Evolutionary conservation across 2,888 invertebrate species (phyloP).

Genomic region (Rhagonycha fulva): DNA sequence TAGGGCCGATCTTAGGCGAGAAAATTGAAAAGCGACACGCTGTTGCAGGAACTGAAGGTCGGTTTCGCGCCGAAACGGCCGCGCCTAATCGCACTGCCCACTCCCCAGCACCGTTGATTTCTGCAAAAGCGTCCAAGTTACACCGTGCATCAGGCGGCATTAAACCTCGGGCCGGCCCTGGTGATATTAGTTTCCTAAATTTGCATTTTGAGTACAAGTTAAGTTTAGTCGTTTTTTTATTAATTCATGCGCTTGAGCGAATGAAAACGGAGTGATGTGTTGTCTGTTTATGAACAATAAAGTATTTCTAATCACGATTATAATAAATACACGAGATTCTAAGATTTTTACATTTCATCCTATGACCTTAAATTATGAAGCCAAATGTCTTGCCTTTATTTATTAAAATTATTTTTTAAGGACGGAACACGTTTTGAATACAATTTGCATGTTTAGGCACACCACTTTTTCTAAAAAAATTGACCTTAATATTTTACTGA

Average conservation of each 20-base stretch:
- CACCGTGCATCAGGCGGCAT: background rate
- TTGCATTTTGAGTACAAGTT: slow-evolving; percentile 40
- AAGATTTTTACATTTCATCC: slow-evolving; percentile 42
- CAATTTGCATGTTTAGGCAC: slow-evolving; percentile 51
- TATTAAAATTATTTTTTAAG: slow-evolving; percentile 43
- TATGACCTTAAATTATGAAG: slow-evolving; percentile 32
- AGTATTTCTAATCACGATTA: slow-evolving; percentile 33
- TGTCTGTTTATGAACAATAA: slow-evolving; percentile 36
- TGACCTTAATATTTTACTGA: slow-evolving; percentile 44
- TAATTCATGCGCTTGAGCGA: slow-evolving; percentile 36
- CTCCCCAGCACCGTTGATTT: slow-evolving; percentile 31
- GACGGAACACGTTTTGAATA: slow-evolving; percentile 41
- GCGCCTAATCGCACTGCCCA: background rate
- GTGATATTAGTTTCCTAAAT: slow-evolving; percentile 47
- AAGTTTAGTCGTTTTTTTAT: slow-evolving; percentile 30
- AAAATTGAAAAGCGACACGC: background rate
- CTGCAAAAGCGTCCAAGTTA: slow-evolving; percentile 34
- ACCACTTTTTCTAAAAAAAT: slow-evolving; percentile 44
- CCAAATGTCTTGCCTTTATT: slow-evolving; percentile 42
- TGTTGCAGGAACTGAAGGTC: background rate
- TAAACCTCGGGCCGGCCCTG: background rate
- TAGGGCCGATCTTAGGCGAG: background rate
- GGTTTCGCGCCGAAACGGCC: background rate
- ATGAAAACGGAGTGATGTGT: slow-evolving; percentile 39
- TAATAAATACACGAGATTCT: slow-evolving; percentile 42